Evolutionary conservation across 2,888 invertebrate genomes (phyloP).

Genomic region (Strigamia crassipes): DNA sequence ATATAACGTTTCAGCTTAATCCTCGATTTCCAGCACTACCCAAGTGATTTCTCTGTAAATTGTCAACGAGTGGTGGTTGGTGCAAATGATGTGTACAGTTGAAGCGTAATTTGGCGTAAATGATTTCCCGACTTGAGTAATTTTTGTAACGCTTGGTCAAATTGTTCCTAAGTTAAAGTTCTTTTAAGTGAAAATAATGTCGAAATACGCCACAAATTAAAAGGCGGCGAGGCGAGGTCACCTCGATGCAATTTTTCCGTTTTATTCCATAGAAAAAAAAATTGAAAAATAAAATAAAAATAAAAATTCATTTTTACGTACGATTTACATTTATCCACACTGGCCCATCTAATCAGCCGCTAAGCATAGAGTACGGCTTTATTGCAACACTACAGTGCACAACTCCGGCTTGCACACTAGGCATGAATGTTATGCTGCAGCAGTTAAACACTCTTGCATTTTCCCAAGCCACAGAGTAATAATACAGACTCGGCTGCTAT

Average conservation of each 20-base stretch:
- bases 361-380: background rate
- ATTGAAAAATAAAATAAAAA: too few relatives aligned
- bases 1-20: background rate
- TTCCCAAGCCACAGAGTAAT: background rate
- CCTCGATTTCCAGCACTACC: background rate
- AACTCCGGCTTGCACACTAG: background rate
- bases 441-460: background rate
- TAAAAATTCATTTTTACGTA: too few relatives aligned
- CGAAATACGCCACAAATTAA: background rate
- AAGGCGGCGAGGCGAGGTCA: too few relatives aligned
- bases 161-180: background rate
- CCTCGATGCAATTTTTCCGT: too few relatives aligned
- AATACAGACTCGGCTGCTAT: background rate
- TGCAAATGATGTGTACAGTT: background rate
- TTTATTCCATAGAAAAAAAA: too few relatives aligned
- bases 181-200: background rate
- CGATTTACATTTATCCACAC: too few relatives aligned
- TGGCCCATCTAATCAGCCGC: background rate
- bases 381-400: background rate
- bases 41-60: constrained; percentile 3
- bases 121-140: background rate
- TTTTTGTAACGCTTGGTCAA: background rate
- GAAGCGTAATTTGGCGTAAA: background rate
- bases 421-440: background rate
- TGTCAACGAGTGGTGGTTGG: constrained; percentile 4